These are phyloP conservation scores for Prosopocoilus inquinatus DNA, from an alignment of 2,888 invertebrate genomes.

Conservation along the genomic window DNA sequence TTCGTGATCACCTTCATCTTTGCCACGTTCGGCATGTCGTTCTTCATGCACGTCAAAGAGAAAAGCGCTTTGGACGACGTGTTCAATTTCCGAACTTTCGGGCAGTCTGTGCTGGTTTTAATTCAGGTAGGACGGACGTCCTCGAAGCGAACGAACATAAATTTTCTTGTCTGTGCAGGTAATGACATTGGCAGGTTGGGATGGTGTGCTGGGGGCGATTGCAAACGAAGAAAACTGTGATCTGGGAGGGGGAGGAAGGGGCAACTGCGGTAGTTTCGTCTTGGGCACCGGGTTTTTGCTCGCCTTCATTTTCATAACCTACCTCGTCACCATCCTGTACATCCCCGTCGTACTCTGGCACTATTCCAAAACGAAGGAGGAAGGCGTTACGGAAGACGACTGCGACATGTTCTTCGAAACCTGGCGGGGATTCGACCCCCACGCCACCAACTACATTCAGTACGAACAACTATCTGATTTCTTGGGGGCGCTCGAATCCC, in stretches of 20 bases:
- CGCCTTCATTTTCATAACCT: slow-evolving; percentile 95
- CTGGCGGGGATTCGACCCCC: slow-evolving; percentile 98
- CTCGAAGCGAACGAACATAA: neutral
- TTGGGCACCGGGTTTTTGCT: slow-evolving; percentile 94
- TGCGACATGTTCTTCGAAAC: slow-evolving; percentile 99
- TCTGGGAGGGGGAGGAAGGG: slow-evolving; percentile 82
- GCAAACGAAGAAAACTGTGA: slow-evolving; percentile 93
- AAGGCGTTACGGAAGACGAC: slow-evolving; percentile 96
- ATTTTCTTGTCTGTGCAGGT: slow-evolving; percentile 63
- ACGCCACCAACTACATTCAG: slow-evolving; percentile 95
- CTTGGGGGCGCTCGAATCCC: slow-evolving; percentile 93
- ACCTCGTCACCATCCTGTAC: slow-evolving; percentile 99
- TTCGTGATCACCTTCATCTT: slow-evolving; percentile 99
- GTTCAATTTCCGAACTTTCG: slow-evolving; percentile 98
- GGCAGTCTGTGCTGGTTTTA: slow-evolving; percentile 96
- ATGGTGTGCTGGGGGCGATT: slow-evolving; percentile 90
- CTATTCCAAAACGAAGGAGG: slow-evolving; percentile 93
- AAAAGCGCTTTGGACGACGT: slow-evolving; percentile 93
- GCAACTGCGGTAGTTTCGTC: slow-evolving; percentile 90
- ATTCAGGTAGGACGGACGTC: slow-evolving; percentile 90
- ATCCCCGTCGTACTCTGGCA: slow-evolving; percentile 99
- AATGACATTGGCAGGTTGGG: slow-evolving; percentile 98
- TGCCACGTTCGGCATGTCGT: slow-evolving; percentile 99
- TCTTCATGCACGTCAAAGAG: slow-evolving; percentile 97
- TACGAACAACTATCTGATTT: slow-evolving; percentile 94